A percentile compares a stretch with the other conserved stretches of the same genome.
These are phyloP conservation scores for Lytechinus variegatus DNA, from an alignment of 35 echinoderm and acorn worm species.

Conservation along the genomic window DNA sequence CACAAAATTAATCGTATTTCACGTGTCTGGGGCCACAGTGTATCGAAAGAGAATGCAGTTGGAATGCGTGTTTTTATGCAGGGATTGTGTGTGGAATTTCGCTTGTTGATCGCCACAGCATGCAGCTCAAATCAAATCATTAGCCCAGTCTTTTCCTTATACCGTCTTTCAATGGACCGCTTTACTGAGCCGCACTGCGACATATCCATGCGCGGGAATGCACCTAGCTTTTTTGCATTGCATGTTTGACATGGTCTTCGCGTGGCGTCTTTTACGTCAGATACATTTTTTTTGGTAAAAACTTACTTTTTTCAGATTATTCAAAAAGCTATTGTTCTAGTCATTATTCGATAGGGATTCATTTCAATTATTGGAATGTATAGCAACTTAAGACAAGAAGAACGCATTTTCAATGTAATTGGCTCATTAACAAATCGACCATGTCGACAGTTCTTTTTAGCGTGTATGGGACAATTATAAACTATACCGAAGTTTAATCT, in stretches of 20 bases:
- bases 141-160: neutral
- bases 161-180: conserved; percentile 20
- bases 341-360: neutral
- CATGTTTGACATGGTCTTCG: neutral
- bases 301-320: neutral
- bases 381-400: neutral
- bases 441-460: neutral
- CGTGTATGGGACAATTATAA: neutral
- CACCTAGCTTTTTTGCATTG: neutral
- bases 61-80: neutral
- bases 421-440: neutral
- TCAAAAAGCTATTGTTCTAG: neutral
- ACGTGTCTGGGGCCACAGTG: neutral
- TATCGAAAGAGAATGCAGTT: neutral
- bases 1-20: neutral
- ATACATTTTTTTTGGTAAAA: neutral
- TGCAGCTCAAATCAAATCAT: conserved; percentile 36
- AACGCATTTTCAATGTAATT: neutral
- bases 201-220: conserved; percentile 21
- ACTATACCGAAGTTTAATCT: neutral
- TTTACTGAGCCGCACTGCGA: conserved; percentile 43
- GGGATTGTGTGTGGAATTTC: neutral
- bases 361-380: neutral
- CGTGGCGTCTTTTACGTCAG: neutral
- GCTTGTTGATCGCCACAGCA: conserved; percentile 24